Base-by-base conservation (phyloP, 1,140 invertebrate genomes). In the Formica exsecta region DNA sequence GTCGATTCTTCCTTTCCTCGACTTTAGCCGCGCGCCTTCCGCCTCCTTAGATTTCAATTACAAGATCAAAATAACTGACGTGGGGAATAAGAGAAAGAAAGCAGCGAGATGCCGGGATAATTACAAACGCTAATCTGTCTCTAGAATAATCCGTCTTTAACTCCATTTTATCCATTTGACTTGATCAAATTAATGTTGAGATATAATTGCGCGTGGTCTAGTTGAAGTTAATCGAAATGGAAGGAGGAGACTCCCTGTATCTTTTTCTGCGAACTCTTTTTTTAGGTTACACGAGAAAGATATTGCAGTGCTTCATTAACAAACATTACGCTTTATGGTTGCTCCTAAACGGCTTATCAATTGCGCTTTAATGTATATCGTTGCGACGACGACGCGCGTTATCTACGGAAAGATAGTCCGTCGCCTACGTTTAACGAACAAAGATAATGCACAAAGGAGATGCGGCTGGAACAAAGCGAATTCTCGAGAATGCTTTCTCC, bases 1-100 rank as follows among this genome's bases (percentile, higher is more conserved):
- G 22, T 65, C 32, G 7, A 57, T 70, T 81, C 22, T 81, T 81
- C 32, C 29, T 59, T 71, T 54, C 59, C 29, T 32, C n/a, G 79
- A 59, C n/a, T 13, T 32, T 71, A 25, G 16, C 36, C 32, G 41
- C 32, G 9, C 36, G 9, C 19, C 22, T 81, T 81, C 38, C 66
- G 66, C 66, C 19, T 81, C 19, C 32, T 44, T 59, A 54, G 51
- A 73, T 73, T 59, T 25, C 66, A 73, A 73, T 81, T 81, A 73
- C 38, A 71, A 81, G 66, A 81, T 81, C 66, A 73, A 59, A 81
- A 71, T 70, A 79, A 79, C 66, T 22, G 22, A 22, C 48, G 22
- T 36, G 22, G 19, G 44, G 19, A 57, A 16, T n/a, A 57, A 71
- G 32, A 32, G 22, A 51, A 29, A 36, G 38, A 9, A 59, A 8